Evolutionary conservation across 1,140 invertebrate species (phyloP), one percentile per base, ranked within the genome.

Genomic region (Trichonephila inaurata): DNA sequence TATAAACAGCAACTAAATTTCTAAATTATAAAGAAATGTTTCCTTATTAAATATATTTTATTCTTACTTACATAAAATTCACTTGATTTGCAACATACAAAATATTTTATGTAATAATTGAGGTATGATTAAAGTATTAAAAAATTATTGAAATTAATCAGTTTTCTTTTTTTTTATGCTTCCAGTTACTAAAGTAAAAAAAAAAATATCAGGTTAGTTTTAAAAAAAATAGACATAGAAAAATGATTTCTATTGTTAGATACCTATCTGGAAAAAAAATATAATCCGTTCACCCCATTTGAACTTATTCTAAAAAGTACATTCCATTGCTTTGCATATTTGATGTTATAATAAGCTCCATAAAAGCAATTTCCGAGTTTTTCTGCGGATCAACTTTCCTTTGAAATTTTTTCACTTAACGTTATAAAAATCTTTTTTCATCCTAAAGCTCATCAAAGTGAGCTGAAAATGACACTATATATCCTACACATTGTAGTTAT

Each of bases 281-380:
- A 18, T 8, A 81, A 81, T 24, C 8, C 28, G 40, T 21, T 85
- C 82, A n/a, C 44, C 58, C 44, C 21, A 58, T 21, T 81, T 81
- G 18, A 18, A 6, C 18, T 5, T 51, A 18, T 60, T n/a, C 16
- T 6, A 62, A 82, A 21, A 24, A 19, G 40, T 40, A 10, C 0
- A 64, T 88, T 88, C 64, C 61, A n/a, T 44, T 16, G 10, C 12
- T 40, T 24, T 87, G 2, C 86, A 33, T 66, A 64, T 88, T 88
- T 33, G 19, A 85, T 51, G 18, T 16, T 28, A 24, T 62, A 21
- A 86, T 62, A 86, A 86, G 85, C 21, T 86, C n/a, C 83, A 40
- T 18, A 64, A 40, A 40, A 3, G 18, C 28, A 64, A 10, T 87
- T 58, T 24, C n/a, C 44, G 58, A 86, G 7, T 87, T 87, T 83